Conservation (phyloP, 1,140 invertebrate genomes). For the Spodoptera litura region DNA sequence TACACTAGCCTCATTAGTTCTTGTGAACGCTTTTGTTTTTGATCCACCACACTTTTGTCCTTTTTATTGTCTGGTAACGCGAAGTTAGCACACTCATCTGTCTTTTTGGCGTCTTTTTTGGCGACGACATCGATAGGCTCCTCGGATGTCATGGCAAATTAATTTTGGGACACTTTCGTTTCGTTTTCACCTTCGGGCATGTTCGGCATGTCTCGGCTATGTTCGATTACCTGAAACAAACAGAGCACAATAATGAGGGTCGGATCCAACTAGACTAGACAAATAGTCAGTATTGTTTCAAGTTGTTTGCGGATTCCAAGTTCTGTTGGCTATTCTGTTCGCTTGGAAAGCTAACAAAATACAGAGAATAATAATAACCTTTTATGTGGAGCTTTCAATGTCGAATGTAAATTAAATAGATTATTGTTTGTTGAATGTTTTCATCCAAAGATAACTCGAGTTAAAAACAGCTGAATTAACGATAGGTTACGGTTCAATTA, state of each 20-base stretch:
- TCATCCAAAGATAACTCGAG: not conserved
- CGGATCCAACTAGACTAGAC: conserved; percentile 6
- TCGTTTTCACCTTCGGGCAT: conserved; percentile 34
- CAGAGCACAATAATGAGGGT: not conserved
- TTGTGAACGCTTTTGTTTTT: conserved; percentile 72
- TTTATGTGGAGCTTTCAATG: not conserved
- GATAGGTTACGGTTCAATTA: not conserved
- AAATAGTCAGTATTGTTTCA: conserved; percentile 40
- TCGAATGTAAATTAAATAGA: not conserved
- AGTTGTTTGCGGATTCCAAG: conserved; percentile 26
- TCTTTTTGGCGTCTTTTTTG: conserved; percentile 74
- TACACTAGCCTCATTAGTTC: conserved; percentile 84
- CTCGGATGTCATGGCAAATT: conserved; percentile 80
- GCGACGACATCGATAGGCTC: conserved; percentile 75
- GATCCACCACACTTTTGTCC: conserved; percentile 64
- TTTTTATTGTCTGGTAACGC: conserved; percentile 63
- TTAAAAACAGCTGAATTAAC: not conserved
- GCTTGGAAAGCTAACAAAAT: not conserved
- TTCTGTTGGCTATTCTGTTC: not conserved
- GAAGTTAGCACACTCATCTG: conserved; percentile 64
- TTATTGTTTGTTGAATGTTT: not conserved
- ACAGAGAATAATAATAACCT: not conserved
- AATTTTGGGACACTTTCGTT: conserved; percentile 52
- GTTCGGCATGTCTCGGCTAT: conserved; percentile 66
- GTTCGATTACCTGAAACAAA: conserved; percentile 44